Conservation (phyloP, 1,140 invertebrate genomes). For the Papilio polyxenes region DNA sequence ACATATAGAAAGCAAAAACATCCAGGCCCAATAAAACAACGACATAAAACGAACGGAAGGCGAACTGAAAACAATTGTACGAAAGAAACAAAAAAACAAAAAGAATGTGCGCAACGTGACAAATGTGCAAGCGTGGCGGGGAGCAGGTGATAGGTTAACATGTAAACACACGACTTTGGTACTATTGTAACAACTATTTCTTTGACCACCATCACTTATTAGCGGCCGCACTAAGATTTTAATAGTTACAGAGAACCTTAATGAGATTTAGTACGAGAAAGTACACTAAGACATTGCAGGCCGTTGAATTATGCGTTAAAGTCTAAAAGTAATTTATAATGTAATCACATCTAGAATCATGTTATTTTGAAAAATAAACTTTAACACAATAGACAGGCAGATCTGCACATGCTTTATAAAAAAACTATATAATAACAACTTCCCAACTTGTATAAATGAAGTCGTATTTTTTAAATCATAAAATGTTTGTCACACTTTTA, state of each 20-base stretch:
- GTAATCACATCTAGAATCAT: no score
- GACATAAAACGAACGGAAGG: slow-evolving; percentile 22
- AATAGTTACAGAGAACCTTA: no score
- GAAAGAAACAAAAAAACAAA: no score
- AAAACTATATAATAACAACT: no score
- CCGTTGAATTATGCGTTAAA: no score
- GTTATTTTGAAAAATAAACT: no score
- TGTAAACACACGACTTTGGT: slow-evolving; percentile 2
- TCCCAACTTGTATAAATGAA: no score
- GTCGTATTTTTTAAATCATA: neutral
- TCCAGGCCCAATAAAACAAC: slow-evolving; percentile 27
- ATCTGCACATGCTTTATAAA: neutral
- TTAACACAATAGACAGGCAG: neutral
- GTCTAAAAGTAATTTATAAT: no score
- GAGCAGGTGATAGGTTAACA: slow-evolving; percentile 22
- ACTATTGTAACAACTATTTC: slow-evolving; percentile 31
- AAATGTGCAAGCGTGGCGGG: slow-evolving; percentile 7
- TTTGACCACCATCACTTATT: neutral
- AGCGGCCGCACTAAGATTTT: no score
- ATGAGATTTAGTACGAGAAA: no score
- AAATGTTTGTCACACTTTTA: neutral
- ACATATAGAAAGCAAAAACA: slow-evolving; percentile 32
- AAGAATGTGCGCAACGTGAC: slow-evolving; percentile 13
- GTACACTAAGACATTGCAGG: no score
- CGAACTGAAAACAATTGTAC: slow-evolving; percentile 24